Evolutionary conservation across 2,797 vertebrate genomes (phyloP), one percentile per base, ranked within the genome.

Genomic region (Lophius americanus): DNA sequence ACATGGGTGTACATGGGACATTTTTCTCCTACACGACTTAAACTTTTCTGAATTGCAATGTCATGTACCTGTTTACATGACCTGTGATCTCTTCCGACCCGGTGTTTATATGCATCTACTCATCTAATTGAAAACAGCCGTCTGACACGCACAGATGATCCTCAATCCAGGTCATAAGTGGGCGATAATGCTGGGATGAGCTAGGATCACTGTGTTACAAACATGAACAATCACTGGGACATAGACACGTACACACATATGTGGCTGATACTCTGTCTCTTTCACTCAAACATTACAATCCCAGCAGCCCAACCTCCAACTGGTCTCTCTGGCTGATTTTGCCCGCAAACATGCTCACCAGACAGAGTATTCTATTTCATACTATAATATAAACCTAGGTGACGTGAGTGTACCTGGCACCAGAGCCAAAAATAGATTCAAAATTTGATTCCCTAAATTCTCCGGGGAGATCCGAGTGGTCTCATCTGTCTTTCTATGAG

Each of bases 381-480:
- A 74, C 77, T 88, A 85, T 86, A 74, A 79, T 69, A 82, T 74
- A 73, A 80, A 60, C 59, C 75, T 70, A 80, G 80, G 85, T 90
- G 87, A 87, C 58, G 64, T 74, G 83, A 81, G 79, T 50, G 66
- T 87, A 88, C 85, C 87, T 88, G 75, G 70, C 87, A 79, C 64
- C 4, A 66, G 47, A 52, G 76, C 82, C 75, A 61, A 70, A 88
- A 90, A 91, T 91, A 92, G 85, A 73, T 85, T 78, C 79, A 60
- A 83, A 89, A 90, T 89, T 87, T 68, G 76, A 91, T 90, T 88
- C 74, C 70, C 56, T 64, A 70, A 84, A 86, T 80, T 89, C 85
- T 79, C 86, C 1, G 39, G 84, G 80, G 85, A 77, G 75, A 71
- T 75, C 76, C 62, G 6, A 8, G 78, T 38, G 66, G 76, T 78